These are phyloP conservation scores for Petrocephalus zakoni DNA, from an alignment of 2,113 vertebrate genomes.

Conservation along the genomic window DNA sequence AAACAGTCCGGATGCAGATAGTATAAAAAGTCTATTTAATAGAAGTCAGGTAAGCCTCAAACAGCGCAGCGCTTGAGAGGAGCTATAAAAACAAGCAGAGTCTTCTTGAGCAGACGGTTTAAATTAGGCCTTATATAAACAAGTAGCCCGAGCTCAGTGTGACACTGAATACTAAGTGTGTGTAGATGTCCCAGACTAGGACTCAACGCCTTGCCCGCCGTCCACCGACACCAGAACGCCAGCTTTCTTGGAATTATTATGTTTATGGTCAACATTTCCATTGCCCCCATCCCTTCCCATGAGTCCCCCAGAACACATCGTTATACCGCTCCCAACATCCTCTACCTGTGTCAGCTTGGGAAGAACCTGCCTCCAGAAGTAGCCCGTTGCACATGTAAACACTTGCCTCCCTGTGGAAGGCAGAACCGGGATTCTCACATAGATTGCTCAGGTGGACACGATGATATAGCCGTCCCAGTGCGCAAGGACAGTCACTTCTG, in stretches of 20 bases:
- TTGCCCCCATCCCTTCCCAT: constrained; percentile 27
- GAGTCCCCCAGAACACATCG: constrained; percentile 30
- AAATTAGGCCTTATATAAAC: constrained; percentile 61
- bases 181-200: constrained; percentile 24
- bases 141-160: constrained; percentile 36
- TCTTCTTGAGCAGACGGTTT: constrained; percentile 48
- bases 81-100: constrained; percentile 56
- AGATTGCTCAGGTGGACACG: neutral
- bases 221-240: constrained; percentile 22
- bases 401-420: neutral
- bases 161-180: constrained; percentile 43
- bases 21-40: constrained; percentile 66
- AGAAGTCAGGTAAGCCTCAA: constrained; percentile 57
- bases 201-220: constrained; percentile 25
- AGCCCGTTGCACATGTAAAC: neutral
- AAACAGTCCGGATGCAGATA: constrained; percentile 60
- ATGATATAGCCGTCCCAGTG: neutral
- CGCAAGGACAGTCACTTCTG: neutral
- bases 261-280: constrained; percentile 39
- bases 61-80: constrained; percentile 43
- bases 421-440: neutral
- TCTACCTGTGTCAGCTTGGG: constrained; percentile 28
- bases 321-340: constrained; percentile 32
- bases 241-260: constrained; percentile 41
- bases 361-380: neutral